phyloP scores from a whole-genome alignment of 2,797 vertebrate genomes.

The Remorina albescens region DNA sequence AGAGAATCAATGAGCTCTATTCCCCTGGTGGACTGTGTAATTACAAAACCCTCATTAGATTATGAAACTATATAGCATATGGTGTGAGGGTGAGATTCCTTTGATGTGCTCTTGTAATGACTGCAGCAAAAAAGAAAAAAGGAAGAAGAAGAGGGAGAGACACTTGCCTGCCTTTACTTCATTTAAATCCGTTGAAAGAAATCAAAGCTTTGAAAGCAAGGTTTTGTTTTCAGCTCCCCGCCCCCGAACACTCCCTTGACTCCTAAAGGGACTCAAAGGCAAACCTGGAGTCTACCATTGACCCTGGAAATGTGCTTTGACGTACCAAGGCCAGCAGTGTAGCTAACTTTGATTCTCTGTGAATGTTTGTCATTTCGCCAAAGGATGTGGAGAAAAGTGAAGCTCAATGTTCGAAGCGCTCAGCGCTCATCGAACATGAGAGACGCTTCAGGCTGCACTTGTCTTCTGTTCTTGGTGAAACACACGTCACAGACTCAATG shows the following conservation, averaged over 20 bases:
- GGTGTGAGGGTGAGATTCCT: slow-evolving; percentile 69
- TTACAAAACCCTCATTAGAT: slow-evolving; percentile 81
- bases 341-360: slow-evolving; percentile 31
- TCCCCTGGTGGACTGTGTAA: slow-evolving; percentile 74
- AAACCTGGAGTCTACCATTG: slow-evolving; percentile 27
- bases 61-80: slow-evolving; percentile 76
- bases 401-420: slow-evolving; percentile 37
- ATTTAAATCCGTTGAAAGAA: slow-evolving; percentile 58
- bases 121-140: slow-evolving; percentile 39
- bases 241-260: slow-evolving; percentile 13
- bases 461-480: slow-evolving; percentile 42
- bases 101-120: slow-evolving; percentile 77
- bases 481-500: slow-evolving; percentile 31
- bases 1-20: slow-evolving; percentile 70
- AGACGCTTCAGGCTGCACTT: slow-evolving; percentile 49
- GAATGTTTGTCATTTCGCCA: slow-evolving; percentile 39
- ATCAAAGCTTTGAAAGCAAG: slow-evolving; percentile 50
- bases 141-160: background rate
- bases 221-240: slow-evolving; percentile 24
- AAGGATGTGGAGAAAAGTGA: slow-evolving; percentile 35
- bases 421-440: slow-evolving; percentile 34
- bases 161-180: slow-evolving; percentile 54
- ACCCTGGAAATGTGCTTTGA: slow-evolving; percentile 52
- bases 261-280: slow-evolving; percentile 36
- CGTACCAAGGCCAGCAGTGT: slow-evolving; percentile 33